Conservation (phyloP, 2,888 invertebrate genomes). For the Phaedon cochleariae region DNA sequence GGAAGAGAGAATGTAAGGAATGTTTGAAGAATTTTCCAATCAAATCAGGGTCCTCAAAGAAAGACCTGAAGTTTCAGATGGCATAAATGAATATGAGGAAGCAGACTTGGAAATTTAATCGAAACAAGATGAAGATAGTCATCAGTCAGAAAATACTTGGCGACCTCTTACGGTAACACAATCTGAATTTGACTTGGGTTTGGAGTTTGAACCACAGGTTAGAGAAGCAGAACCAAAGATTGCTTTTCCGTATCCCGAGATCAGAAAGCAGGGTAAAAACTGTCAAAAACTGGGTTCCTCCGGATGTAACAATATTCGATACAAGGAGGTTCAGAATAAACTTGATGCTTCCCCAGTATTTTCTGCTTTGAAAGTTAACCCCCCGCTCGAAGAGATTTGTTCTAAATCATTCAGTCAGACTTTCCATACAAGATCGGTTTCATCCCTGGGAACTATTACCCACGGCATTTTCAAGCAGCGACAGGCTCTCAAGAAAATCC, state of each 20-base stretch:
- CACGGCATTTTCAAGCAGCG: no score
- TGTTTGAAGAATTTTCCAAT: neutral
- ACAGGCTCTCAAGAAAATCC: no score
- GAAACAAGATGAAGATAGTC: neutral
- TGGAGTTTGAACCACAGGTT: slow-evolving; percentile 6
- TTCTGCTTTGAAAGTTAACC: neutral
- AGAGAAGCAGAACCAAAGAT: neutral
- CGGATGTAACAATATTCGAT: slow-evolving; percentile 14
- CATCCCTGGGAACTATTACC: no score
- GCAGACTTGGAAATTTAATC: neutral
- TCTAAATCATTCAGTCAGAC: no score
- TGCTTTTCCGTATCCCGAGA: neutral
- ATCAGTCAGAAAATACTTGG: neutral
- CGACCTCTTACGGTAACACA: neutral
- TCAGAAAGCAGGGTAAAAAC: neutral
- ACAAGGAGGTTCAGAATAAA: slow-evolving; percentile 16
- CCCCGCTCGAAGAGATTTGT: neutral
- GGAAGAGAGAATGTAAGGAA: neutral
- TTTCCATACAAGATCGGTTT: no score
- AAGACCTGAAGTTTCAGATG: neutral
- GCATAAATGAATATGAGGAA: neutral
- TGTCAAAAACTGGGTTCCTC: neutral
- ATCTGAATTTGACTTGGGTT: neutral
- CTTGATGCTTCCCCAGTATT: neutral
- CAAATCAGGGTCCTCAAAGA: neutral